Conservation (phyloP, 2,888 invertebrate genomes). For the Tinea pellionella region DNA sequence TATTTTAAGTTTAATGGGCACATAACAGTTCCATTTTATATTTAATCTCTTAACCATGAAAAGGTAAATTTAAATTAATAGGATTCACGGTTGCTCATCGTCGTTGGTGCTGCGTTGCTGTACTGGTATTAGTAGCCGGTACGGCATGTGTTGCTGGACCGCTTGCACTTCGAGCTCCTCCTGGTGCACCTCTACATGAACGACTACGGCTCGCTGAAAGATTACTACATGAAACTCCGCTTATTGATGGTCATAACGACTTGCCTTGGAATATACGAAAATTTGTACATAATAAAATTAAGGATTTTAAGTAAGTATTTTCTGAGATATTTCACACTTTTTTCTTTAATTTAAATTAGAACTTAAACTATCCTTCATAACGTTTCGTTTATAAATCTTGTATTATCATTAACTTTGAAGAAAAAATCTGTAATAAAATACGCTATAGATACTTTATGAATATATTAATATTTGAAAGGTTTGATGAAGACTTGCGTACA, state of each 20-base stretch:
- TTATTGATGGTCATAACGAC: slow-evolving; percentile 90
- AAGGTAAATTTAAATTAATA: slow-evolving; percentile 19
- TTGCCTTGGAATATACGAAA: slow-evolving; percentile 92
- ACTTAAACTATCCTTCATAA: too few relatives aligned
- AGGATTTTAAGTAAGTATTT: slow-evolving; percentile 76
- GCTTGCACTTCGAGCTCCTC: slow-evolving; percentile 79
- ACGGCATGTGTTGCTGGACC: slow-evolving; percentile 85
- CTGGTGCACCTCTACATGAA: slow-evolving; percentile 82
- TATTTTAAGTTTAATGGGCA: too few relatives aligned
- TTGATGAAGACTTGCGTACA: slow-evolving; percentile 75
- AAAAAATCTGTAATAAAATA: too few relatives aligned
- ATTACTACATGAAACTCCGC: slow-evolving; percentile 80
- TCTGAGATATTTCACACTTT: background rate
- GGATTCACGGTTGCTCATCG: slow-evolving; percentile 64
- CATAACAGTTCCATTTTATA: too few relatives aligned
- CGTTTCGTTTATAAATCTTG: too few relatives aligned
- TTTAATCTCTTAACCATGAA: too few relatives aligned
- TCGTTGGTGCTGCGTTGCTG: slow-evolving; percentile 83
- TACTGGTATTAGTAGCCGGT: slow-evolving; percentile 80
- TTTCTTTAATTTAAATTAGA: too few relatives aligned
- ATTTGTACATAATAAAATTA: slow-evolving; percentile 88
- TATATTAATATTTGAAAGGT: slow-evolving; percentile 33
- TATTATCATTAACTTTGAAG: too few relatives aligned
- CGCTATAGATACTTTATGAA: background rate
- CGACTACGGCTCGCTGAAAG: slow-evolving; percentile 79